A percentile compares a stretch with the other conserved stretches of the same genome.
Evolutionary conservation across 2,797 vertebrate genomes (phyloP).

Genomic region (Masticophis lateralis): DNA sequence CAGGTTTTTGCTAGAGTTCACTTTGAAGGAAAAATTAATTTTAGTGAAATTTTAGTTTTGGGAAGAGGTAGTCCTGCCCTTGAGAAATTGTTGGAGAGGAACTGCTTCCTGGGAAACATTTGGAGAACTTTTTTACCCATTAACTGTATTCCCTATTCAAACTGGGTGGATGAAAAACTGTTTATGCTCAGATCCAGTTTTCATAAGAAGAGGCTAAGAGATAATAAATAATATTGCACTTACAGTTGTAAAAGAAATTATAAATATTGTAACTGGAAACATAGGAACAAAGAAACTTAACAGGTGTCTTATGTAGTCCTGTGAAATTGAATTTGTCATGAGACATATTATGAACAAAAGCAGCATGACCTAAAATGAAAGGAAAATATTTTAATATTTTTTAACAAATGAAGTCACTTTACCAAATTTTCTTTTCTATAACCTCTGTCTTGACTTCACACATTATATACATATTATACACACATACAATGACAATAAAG

Average conservation of each 20-base stretch:
- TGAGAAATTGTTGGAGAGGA: neutral
- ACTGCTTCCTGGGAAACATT: neutral
- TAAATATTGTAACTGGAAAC: constrained; percentile 3
- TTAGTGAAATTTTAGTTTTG: neutral
- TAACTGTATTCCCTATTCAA: neutral
- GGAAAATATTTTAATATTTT: neutral
- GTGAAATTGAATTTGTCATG: rapidly evolving
- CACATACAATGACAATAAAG: no score
- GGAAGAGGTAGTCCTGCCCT: neutral
- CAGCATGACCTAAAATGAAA: constrained; percentile 40
- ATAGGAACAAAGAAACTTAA: constrained; percentile 44
- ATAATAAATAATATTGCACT: constrained; percentile 13
- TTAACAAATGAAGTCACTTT: neutral
- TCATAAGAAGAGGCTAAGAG: neutral
- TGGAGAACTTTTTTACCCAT: neutral
- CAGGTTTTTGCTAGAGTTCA: neutral
- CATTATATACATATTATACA: no score
- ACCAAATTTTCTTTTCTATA: neutral
- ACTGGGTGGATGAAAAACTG: neutral
- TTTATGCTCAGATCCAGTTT: neutral
- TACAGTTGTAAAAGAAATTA: rapidly evolving
- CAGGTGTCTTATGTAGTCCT: rapidly evolving
- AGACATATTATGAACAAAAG: rapidly evolving
- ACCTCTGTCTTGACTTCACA: neutral
- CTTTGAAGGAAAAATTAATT: neutral